Percentiles rank a stretch among this genome's conserved stretches.
These are phyloP conservation scores for Syrrhaptes paradoxus DNA, from an alignment of 2,113 vertebrate species.

Conservation along the genomic window DNA sequence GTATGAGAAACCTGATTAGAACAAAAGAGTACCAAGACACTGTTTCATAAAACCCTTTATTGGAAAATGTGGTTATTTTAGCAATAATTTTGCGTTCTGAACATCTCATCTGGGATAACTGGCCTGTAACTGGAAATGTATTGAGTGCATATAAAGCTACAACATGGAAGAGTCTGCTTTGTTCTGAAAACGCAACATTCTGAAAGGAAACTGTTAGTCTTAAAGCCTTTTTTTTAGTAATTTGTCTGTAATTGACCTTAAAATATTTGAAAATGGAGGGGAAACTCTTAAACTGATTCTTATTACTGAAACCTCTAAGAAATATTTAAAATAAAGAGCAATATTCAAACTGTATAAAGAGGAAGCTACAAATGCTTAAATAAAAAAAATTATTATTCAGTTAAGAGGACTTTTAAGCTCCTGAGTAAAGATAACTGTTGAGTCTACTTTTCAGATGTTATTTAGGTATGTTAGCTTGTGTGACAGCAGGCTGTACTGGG, in stretches of 20 bases:
- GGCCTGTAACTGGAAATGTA: neutral
- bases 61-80: neutral
- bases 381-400: neutral
- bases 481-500: neutral
- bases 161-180: neutral
- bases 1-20: neutral
- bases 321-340: neutral
- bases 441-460: neutral
- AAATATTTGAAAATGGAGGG: neutral
- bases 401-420: neutral
- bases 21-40: neutral
- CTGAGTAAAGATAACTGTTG: neutral
- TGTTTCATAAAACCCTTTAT: neutral
- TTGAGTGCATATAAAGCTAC: neutral
- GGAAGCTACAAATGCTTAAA: neutral
- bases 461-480: neutral
- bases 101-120: neutral
- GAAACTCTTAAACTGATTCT: neutral
- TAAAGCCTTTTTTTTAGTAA: neutral
- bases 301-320: neutral
- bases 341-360: neutral
- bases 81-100: neutral
- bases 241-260: neutral
- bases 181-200: neutral
- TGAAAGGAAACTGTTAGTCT: neutral